These are phyloP conservation scores for Abrostola tripartita DNA, from an alignment of 2,888 invertebrate species.

Conservation along the genomic window DNA sequence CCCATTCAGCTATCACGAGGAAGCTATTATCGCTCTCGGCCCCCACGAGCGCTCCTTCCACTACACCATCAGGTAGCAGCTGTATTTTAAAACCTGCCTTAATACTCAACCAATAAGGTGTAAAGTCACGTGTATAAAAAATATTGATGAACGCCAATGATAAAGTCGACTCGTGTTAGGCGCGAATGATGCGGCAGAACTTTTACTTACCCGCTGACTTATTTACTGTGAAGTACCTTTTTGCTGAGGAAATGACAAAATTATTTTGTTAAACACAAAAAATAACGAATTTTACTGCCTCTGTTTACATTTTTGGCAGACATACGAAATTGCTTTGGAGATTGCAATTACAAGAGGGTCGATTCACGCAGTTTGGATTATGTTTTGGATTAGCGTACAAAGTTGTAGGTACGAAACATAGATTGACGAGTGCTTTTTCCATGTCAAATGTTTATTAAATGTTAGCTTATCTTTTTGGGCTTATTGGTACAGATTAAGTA, in stretches of 20 bases:
- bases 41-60: slow-evolving; percentile 52
- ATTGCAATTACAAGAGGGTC: background rate
- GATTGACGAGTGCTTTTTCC: too few relatives aligned
- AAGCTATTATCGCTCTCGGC: slow-evolving; percentile 70
- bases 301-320: slow-evolving; percentile 10
- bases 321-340: slow-evolving; percentile 3
- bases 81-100: slow-evolving; percentile 50
- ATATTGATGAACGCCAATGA: slow-evolving; percentile 53
- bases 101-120: slow-evolving; percentile 50
- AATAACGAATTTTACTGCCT: slow-evolving; percentile 11
- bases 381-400: background rate
- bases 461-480: too few relatives aligned
- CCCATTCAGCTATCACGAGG: slow-evolving; percentile 73
- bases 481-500: too few relatives aligned
- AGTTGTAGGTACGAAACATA: too few relatives aligned
- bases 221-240: slow-evolving; percentile 56
- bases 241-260: slow-evolving; percentile 36
- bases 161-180: slow-evolving; percentile 57
- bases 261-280: slow-evolving; percentile 24
- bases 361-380: background rate
- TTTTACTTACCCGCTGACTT: slow-evolving; percentile 65
- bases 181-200: slow-evolving; percentile 67
- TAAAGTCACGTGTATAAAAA: slow-evolving; percentile 43
- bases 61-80: slow-evolving; percentile 37
- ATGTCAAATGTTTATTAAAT: too few relatives aligned